A percentile compares a stretch with the other conserved stretches of the same genome.
These are phyloP conservation scores for Taenaris catops DNA, from an alignment of 2,888 invertebrate species.

Conservation along the genomic window DNA sequence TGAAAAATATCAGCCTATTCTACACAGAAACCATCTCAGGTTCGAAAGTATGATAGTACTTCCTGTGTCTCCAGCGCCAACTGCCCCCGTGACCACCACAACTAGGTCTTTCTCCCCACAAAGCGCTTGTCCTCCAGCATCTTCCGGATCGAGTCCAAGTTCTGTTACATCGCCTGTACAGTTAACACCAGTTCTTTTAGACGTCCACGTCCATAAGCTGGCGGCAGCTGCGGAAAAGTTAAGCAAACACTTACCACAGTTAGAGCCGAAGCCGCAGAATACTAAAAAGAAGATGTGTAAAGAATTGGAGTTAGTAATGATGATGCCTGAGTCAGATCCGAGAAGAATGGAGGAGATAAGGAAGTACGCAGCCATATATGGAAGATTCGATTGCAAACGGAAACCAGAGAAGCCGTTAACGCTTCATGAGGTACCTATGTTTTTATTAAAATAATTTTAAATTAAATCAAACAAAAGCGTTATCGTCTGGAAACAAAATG, in stretches of 20 bases:
- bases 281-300: conserved; percentile 95
- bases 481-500: too few relatives aligned
- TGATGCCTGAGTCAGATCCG: conserved; percentile 93
- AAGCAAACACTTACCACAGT: conserved; percentile 89
- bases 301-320: conserved; percentile 94
- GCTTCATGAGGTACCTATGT: conserved; percentile 97
- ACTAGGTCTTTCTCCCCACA: conserved; percentile 65
- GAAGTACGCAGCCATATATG: conserved; percentile 98
- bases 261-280: conserved; percentile 94
- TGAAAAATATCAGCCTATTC: too few relatives aligned
- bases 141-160: conserved; percentile 80
- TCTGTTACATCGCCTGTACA: conserved; percentile 82
- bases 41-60: conserved; percentile 63
- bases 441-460: too few relatives aligned
- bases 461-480: too few relatives aligned
- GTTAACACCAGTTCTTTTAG: conserved; percentile 88
- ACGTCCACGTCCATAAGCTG: conserved; percentile 91
- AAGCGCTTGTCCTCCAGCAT: conserved; percentile 67
- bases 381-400: conserved; percentile 97
- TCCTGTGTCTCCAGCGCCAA: conserved; percentile 66
- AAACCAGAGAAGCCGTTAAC: conserved; percentile 98
- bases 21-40: conserved; percentile 70
- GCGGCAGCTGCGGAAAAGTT: conserved; percentile 91
- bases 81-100: conserved; percentile 60
- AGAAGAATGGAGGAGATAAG: conserved; percentile 95